Percentiles rank a stretch among this genome's conserved stretches.
These are phyloP conservation scores for Noctua pronuba DNA, from an alignment of 2,888 invertebrate genomes.

Conservation along the genomic window DNA sequence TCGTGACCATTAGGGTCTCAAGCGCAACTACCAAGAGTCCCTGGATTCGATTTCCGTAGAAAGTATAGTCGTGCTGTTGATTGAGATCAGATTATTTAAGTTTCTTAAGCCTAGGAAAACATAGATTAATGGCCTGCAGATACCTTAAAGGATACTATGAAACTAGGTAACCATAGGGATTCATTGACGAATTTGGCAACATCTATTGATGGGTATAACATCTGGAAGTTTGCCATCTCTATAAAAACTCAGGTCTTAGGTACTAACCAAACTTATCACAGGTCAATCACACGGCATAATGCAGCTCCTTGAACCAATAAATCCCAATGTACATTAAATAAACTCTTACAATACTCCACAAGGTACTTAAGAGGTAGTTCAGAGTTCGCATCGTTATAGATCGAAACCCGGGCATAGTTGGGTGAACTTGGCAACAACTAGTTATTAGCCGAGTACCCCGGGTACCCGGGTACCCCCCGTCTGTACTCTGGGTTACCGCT, in stretches of 20 bases:
- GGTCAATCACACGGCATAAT: background rate
- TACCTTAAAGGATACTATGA: background rate
- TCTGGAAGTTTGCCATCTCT: background rate
- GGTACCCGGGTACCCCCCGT: background rate
- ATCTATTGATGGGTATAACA: background rate
- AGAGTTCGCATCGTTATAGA: conserved; percentile 38
- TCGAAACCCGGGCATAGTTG: conserved; percentile 39
- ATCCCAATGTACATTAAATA: conserved; percentile 8
- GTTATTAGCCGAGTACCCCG: conserved; percentile 35
- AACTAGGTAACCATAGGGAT: background rate
- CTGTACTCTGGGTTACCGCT: conserved; percentile 15
- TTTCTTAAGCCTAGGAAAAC: background rate
- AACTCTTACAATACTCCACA: conserved; percentile 27
- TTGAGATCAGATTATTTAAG: conserved; percentile 7
- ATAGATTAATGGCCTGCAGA: background rate
- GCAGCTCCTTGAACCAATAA: background rate
- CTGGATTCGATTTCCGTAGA: background rate
- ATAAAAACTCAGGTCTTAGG: background rate
- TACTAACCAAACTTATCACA: background rate
- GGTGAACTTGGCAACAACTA: conserved; percentile 44
- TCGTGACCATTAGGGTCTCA: background rate
- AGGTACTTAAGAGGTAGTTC: conserved; percentile 37
- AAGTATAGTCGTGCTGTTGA: conserved; percentile 4
- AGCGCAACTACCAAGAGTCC: background rate
- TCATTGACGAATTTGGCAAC: background rate